A percentile compares a stretch with the other conserved stretches of the same genome.
Conservation (phyloP, 2,113 vertebrate genomes). For the Tyto alba region DNA sequence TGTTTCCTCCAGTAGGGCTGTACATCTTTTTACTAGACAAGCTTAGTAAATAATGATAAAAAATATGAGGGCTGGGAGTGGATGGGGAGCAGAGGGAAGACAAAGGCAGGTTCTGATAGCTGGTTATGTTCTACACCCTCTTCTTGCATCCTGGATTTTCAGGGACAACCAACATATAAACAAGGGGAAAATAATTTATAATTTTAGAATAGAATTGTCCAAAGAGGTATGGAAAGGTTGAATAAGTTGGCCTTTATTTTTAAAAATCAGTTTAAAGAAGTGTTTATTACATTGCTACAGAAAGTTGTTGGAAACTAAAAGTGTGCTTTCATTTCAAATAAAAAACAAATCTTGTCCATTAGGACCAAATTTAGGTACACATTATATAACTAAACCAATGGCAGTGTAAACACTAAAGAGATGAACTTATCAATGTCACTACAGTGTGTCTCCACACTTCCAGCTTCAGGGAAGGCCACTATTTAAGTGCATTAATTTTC, state of each 20-base stretch:
- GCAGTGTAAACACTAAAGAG: neutral
- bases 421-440: neutral
- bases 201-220: neutral
- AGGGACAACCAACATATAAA: neutral
- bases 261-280: neutral
- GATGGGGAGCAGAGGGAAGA: neutral
- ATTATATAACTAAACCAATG: neutral
- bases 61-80: accelerated
- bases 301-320: neutral
- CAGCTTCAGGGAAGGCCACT: neutral
- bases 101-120: neutral
- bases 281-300: neutral
- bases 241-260: neutral
- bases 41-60: neutral
- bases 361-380: neutral
- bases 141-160: neutral
- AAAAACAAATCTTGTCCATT: neutral
- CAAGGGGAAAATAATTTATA: neutral
- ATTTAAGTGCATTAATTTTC: neutral
- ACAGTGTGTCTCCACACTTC: neutral
- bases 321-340: neutral
- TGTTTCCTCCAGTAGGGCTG: neutral
- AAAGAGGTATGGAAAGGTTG: neutral
- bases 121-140: neutral
- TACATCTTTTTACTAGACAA: neutral